phyloP scores from a whole-genome alignment of 2,797 vertebrate genomes.

The Pantherophis vulpinus region DNA sequence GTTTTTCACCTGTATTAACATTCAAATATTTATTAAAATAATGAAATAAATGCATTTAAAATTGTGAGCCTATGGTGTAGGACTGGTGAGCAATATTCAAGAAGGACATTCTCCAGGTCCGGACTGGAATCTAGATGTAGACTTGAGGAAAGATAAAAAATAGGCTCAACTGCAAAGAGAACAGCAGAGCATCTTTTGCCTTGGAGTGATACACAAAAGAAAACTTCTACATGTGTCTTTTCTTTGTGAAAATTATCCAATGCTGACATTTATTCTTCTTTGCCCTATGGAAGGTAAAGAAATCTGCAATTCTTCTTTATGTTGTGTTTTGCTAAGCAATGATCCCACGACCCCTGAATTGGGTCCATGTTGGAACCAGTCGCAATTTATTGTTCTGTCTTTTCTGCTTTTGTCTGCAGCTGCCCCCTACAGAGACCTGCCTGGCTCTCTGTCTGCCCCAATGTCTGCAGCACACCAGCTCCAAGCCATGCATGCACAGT shows the following conservation, averaged over 20 bases:
- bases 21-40: background rate
- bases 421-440: constrained; percentile 94
- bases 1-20: background rate
- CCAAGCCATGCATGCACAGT: constrained; percentile 99
- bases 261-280: background rate
- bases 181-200: background rate
- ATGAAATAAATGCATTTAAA: background rate
- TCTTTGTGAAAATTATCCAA: too few relatives aligned
- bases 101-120: background rate
- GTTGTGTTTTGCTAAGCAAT: background rate
- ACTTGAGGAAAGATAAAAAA: background rate
- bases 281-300: background rate
- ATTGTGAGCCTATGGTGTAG: background rate
- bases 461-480: constrained; percentile 98
- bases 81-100: background rate
- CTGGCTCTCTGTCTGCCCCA: constrained; percentile 88
- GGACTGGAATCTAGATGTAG: background rate
- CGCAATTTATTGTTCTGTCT: background rate
- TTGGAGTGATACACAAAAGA: background rate
- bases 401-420: constrained; percentile 68
- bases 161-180: background rate
- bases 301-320: background rate
- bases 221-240: background rate
- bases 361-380: background rate
- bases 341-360: background rate